phyloP scores from a whole-genome alignment of 2,797 vertebrate genomes.

The Microchirus variegatus region DNA sequence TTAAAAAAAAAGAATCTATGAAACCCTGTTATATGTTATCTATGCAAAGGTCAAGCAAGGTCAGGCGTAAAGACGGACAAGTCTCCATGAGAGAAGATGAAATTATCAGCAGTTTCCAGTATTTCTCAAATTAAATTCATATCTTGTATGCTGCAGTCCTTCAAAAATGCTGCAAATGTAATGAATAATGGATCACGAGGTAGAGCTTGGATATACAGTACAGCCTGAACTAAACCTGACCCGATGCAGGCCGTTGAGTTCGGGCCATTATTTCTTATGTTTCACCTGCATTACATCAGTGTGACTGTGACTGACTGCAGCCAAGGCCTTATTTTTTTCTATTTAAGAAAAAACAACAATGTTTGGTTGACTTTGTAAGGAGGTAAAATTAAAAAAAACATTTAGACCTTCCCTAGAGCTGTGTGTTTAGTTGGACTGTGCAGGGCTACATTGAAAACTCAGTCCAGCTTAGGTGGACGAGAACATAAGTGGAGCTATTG shows the following conservation, averaged over 20 bases:
- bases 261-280: background rate
- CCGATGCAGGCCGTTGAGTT: background rate
- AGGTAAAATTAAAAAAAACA: too few relatives aligned
- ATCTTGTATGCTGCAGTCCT: background rate
- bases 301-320: background rate
- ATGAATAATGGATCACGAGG: constrained; percentile 13
- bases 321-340: too few relatives aligned
- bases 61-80: background rate
- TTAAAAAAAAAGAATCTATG: background rate
- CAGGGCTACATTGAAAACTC: too few relatives aligned
- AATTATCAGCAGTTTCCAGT: constrained; percentile 1
- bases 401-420: too few relatives aligned
- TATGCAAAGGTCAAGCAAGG: constrained; percentile 7
- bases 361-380: too few relatives aligned
- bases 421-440: too few relatives aligned
- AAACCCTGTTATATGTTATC: background rate
- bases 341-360: too few relatives aligned
- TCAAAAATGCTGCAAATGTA: constrained; percentile 6
- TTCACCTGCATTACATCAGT: constrained; percentile 3
- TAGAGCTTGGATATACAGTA: background rate
- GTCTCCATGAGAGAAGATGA: background rate
- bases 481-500: too few relatives aligned
- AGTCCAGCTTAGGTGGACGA: too few relatives aligned
- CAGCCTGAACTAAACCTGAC: background rate
- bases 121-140: constrained; percentile 4